Evolutionary conservation across 2,113 vertebrate species (phyloP).

Genomic region (Ctenomys sociabilis): DNA sequence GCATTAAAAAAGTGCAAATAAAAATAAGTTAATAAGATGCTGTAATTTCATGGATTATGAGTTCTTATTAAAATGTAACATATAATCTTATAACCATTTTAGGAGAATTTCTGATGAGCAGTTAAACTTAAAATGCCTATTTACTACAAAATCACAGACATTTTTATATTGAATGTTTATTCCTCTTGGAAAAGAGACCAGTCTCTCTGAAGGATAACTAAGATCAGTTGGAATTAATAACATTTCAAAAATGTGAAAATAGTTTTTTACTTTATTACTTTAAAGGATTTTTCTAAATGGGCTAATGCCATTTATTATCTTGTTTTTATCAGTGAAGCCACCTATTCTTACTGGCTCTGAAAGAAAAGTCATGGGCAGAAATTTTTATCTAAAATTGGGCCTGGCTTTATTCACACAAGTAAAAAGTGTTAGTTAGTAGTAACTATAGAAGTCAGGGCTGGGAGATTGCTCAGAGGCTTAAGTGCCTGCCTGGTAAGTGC

Average conservation of each 20-base stretch:
- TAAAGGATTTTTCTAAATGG: neutral
- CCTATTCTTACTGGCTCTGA: neutral
- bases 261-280: conserved; percentile 9
- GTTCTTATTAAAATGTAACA: conserved; percentile 1
- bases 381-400: neutral
- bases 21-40: neutral
- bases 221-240: neutral
- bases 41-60: neutral
- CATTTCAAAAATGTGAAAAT: conserved; percentile 36
- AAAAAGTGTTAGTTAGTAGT: neutral
- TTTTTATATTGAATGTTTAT: conserved; percentile 30
- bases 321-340: neutral
- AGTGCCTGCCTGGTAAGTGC: too few relatives aligned
- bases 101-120: neutral
- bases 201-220: neutral
- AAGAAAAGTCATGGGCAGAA: neutral
- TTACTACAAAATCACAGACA: conserved; percentile 14
- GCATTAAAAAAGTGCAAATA: neutral
- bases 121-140: neutral
- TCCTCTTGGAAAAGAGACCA: neutral
- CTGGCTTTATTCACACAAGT: neutral
- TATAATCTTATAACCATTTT: neutral
- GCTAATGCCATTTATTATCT: conserved; percentile 11
- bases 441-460: too few relatives aligned
- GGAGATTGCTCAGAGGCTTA: too few relatives aligned